Evolutionary conservation across 1,140 invertebrate species (phyloP), one percentile per base, ranked within the genome.

Genomic region (Hypsibius dujardini): DNA sequence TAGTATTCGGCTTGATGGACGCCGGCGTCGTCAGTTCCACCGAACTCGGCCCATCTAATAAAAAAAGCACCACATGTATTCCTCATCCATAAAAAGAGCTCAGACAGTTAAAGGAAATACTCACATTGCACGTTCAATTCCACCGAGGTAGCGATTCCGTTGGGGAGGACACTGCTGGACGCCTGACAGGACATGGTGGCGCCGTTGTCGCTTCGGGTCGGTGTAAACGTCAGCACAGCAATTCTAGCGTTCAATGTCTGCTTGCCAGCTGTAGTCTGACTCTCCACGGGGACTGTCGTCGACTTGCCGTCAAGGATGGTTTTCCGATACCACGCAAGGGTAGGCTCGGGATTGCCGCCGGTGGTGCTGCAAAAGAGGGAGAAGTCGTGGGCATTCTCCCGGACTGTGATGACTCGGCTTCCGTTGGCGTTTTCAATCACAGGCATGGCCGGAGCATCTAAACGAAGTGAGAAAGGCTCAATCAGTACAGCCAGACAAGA

Each of bases 281-380:
- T 42, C 62, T 15, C 12, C 12, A 7, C 7, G 62, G 45, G 62
- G 45, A 7, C 12, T 67, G 62, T 67, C 12, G 62, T 12, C 42
- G 62, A 12, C 3, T 42, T 67, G 12, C 45, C 62, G 12, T 67
- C 62, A 7, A 15, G 62, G 45, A 15, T 12, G 42, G 3, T 42
- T 7, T 67, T 67, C 3, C 62, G 62, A 67, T 15, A 67, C 62
- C 62, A 67, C 45, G 62, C 45, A 12, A 67, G 62, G 3, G 3
- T 12, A 15, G 62, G 62, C 7, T 7, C 45, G 12, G 62, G 62
- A 67, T 67, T 67, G 42, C 62, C 62, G 42, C 62, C 62, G 42
- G 12, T 42, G 12, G 62, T 15, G 12, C 3, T 7, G 42, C 62
- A 67, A 12, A 42, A 15, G 3, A 67, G 42, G 12, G 12, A 45